Percentiles rank a stretch among this genome's conserved stretches.
Evolutionary conservation across 2,888 invertebrate species (phyloP).

Genomic region (Cenopis cana): DNA sequence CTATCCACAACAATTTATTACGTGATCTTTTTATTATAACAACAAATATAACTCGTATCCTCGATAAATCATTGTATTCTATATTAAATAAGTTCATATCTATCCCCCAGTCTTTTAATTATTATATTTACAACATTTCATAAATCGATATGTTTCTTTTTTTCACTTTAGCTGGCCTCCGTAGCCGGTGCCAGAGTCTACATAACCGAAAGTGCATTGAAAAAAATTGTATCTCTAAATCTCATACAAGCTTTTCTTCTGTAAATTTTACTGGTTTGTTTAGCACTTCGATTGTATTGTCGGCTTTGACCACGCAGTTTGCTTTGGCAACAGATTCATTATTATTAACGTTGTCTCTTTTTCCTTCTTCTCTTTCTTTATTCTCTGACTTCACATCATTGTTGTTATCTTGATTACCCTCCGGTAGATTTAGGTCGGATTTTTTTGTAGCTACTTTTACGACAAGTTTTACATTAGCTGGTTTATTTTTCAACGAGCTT

Average conservation of each 20-base stretch:
- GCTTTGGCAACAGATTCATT: constrained; percentile 60
- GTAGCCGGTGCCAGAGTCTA: constrained; percentile 59
- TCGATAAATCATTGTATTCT: constrained; percentile 50
- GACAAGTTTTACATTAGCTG: constrained; percentile 43
- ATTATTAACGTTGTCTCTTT: constrained; percentile 70
- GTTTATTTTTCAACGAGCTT: constrained; percentile 60
- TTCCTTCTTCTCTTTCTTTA: constrained; percentile 54
- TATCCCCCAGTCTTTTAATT: constrained; percentile 65
- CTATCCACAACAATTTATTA: constrained; percentile 51
- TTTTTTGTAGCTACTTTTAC: constrained; percentile 60
- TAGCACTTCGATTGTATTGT: constrained; percentile 59
- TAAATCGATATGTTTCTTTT: constrained; percentile 64
- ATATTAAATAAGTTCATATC: constrained; percentile 49
- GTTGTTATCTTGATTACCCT: constrained; percentile 65
- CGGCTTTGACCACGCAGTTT: constrained; percentile 57
- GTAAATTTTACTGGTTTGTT: constrained; percentile 74
- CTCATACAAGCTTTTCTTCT: constrained; percentile 82
- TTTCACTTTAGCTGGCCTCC: constrained; percentile 57
- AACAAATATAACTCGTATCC: constrained; percentile 49
- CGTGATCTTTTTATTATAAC: constrained; percentile 51
- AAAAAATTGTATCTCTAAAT: constrained; percentile 65
- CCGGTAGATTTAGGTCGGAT: constrained; percentile 65
- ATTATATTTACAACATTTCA: constrained; percentile 64
- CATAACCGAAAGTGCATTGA: constrained; percentile 62
- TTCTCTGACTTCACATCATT: constrained; percentile 59